Evolutionary conservation across 2,797 vertebrate species (phyloP).

Genomic region (Tamandua tetradactyla): DNA sequence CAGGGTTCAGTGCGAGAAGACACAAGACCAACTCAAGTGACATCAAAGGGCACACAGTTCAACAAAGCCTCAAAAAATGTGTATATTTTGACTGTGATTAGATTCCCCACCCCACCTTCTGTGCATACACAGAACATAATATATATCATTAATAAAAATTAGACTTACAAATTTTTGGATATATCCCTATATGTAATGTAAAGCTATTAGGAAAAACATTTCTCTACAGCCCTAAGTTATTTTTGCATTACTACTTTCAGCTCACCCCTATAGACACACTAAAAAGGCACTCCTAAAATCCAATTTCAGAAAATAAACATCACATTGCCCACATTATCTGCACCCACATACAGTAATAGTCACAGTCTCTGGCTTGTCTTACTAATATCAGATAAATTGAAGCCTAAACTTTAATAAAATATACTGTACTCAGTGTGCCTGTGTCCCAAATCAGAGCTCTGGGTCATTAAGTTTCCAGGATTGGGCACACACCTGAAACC

Average conservation of each 20-base stretch:
- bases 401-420: background rate
- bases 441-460: background rate
- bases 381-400: background rate
- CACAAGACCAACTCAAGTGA: background rate
- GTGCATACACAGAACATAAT: background rate
- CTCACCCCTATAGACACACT: background rate
- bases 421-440: background rate
- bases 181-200: background rate
- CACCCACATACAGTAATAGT: background rate
- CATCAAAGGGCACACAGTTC: background rate
- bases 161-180: conserved; percentile 1
- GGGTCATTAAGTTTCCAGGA: background rate
- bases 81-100: background rate
- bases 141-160: background rate
- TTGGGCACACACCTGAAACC: background rate
- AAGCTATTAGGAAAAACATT: conserved; percentile 9
- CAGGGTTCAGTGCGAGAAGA: background rate
- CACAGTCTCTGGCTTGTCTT: background rate
- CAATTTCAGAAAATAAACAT: conserved; percentile 21
- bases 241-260: background rate
- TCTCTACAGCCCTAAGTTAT: background rate
- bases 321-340: background rate
- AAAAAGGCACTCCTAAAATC: conserved; percentile 19
- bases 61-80: background rate
- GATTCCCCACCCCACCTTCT: background rate